A percentile compares a stretch with the other conserved stretches of the same genome.
Conservation (phyloP, 2,888 invertebrate species). For the Ennomos erosarius region DNA sequence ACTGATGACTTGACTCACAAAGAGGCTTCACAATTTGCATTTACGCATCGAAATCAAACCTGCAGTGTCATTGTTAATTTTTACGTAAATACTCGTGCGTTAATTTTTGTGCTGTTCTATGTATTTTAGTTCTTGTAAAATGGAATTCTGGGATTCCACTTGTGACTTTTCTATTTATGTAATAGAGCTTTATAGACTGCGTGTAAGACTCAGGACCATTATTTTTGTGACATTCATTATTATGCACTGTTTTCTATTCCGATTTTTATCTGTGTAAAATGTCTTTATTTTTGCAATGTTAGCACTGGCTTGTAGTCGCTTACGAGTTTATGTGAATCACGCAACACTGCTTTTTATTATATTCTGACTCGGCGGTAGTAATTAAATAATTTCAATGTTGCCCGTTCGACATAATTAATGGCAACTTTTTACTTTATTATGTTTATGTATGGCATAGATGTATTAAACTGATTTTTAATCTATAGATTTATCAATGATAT, state of each 20-base stretch:
- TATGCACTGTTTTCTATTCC: conserved; percentile 67
- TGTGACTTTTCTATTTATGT: conserved; percentile 59
- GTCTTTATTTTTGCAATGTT: conserved; percentile 64
- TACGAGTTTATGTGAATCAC: conserved; percentile 55
- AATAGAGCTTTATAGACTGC: conserved; percentile 81
- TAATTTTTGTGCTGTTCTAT: conserved; percentile 76
- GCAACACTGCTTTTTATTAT: conserved; percentile 50
- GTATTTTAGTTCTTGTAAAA: conserved; percentile 67
- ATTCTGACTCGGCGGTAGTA: conserved; percentile 45
- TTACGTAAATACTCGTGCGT: conserved; percentile 72
- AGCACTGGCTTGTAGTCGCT: conserved; percentile 80
- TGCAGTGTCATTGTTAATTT: conserved; percentile 70
- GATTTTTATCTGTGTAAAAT: conserved; percentile 60
- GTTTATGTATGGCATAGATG: conserved; percentile 20
- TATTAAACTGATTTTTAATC: conserved; percentile 21
- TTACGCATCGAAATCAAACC: conserved; percentile 69
- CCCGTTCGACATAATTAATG: conserved; percentile 27
- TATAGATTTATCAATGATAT: conserved; percentile 22
- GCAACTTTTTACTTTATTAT: conserved; percentile 27
- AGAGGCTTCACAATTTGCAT: conserved; percentile 59
- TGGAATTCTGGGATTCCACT: conserved; percentile 57
- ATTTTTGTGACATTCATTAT: conserved; percentile 64
- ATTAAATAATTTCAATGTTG: conserved; percentile 32
- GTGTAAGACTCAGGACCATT: conserved; percentile 82
- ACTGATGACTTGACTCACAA: conserved; percentile 28